These are phyloP conservation scores for Eilema sororculum DNA, from an alignment of 2,888 invertebrate genomes.

Conservation along the genomic window DNA sequence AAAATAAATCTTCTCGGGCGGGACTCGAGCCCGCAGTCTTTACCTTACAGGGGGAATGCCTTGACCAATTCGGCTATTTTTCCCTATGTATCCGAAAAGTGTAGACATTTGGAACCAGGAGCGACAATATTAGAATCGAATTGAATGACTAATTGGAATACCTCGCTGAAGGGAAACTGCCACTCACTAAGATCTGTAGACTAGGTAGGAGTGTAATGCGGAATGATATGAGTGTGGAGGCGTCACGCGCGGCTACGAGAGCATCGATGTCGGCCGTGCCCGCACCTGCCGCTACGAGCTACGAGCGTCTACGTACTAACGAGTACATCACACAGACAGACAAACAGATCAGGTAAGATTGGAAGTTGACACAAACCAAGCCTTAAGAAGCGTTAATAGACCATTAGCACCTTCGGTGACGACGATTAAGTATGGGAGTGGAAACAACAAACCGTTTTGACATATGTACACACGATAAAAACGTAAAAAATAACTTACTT, in stretches of 20 bases:
- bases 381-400: constrained; percentile 84
- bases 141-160: constrained; percentile 59
- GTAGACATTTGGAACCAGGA: constrained; percentile 69
- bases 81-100: no score
- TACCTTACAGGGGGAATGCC: no score
- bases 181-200: constrained; percentile 36
- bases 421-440: constrained; percentile 77
- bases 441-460: constrained; percentile 82
- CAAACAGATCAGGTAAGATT: constrained; percentile 54
- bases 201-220: constrained; percentile 43
- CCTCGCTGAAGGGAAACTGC: constrained; percentile 34
- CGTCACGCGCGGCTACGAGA: constrained; percentile 28
- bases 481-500: constrained; percentile 88
- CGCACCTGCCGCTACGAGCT: constrained; percentile 29
- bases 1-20: no score
- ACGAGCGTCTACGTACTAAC: constrained; percentile 20
- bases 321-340: constrained; percentile 51
- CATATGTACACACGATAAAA: constrained; percentile 85
- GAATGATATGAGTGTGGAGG: constrained; percentile 54
- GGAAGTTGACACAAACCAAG: constrained; percentile 66
- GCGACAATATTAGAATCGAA: constrained; percentile 61
- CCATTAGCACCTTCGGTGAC: constrained; percentile 86
- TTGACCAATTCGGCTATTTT: no score
- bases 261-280: constrained; percentile 19
- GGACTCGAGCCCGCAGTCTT: no score